Percentiles rank a stretch among this genome's conserved stretches.
Evolutionary conservation across 2,888 invertebrate genomes (phyloP).

Genomic region (Dorcus hopei): DNA sequence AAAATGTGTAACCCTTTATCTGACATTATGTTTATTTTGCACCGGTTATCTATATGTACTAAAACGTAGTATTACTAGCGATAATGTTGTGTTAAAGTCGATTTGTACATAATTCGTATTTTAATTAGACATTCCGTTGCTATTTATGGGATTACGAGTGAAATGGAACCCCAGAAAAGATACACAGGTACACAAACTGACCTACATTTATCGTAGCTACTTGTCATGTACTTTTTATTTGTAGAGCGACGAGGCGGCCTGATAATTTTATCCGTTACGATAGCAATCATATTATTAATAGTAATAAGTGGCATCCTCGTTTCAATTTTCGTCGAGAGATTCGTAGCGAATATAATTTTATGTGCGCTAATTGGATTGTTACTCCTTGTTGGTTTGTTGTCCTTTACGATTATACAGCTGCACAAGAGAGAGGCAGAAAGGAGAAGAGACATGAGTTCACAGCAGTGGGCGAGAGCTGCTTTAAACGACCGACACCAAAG

Average conservation of each 20-base stretch:
- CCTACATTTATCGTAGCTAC: too few relatives aligned
- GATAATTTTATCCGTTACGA: constrained; percentile 31
- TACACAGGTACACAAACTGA: constrained; percentile 1
- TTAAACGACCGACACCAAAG: constrained; percentile 20
- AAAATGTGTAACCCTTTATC: constrained; percentile 9
- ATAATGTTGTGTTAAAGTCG: too few relatives aligned
- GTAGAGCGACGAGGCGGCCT: constrained; percentile 32
- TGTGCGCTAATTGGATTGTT: constrained; percentile 29
- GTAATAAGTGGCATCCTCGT: constrained; percentile 31
- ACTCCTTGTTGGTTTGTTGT: constrained; percentile 28
- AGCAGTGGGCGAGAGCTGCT: constrained; percentile 25
- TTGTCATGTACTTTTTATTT: constrained; percentile 6
- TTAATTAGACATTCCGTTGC: too few relatives aligned
- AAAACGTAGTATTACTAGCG: too few relatives aligned
- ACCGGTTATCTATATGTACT: background rate
- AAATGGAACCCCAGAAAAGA: background rate
- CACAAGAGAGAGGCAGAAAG: constrained; percentile 29
- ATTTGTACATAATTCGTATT: too few relatives aligned
- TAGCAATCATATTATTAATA: constrained; percentile 28
- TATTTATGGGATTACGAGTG: background rate
- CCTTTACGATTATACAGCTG: constrained; percentile 31
- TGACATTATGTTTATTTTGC: constrained; percentile 7
- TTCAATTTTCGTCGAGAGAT: constrained; percentile 26
- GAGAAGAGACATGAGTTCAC: constrained; percentile 30
- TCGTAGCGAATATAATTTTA: constrained; percentile 29